phyloP scores from a whole-genome alignment of 2,113 vertebrate genomes.

The Hemichromis elongatus region DNA sequence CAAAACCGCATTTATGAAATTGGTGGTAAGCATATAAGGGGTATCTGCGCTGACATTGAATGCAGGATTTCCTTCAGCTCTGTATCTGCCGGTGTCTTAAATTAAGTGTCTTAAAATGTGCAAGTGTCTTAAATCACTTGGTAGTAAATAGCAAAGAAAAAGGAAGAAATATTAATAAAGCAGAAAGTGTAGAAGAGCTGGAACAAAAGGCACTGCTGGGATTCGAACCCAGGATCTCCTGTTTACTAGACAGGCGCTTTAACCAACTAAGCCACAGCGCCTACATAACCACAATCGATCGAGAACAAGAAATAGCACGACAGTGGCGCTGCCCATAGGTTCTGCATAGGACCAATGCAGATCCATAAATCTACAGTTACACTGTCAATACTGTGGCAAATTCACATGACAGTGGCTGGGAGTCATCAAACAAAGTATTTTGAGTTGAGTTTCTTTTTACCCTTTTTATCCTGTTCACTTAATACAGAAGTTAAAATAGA shows the following conservation, averaged over 20 bases:
- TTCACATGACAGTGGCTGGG: not conserved
- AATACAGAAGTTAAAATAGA: not conserved
- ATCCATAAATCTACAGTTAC: not conserved
- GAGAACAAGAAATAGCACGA: no score
- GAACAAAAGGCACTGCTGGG: not conserved
- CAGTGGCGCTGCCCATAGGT: no score
- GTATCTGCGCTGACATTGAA: not conserved
- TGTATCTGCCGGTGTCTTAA: not conserved
- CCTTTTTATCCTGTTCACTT: no score
- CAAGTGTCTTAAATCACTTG: not conserved
- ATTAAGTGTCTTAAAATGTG: not conserved
- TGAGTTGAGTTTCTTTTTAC: not conserved
- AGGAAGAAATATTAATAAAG: not conserved
- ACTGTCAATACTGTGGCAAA: not conserved
- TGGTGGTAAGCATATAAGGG: not conserved
- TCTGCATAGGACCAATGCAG: no score
- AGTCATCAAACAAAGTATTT: not conserved
- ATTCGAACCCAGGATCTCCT: not conserved
- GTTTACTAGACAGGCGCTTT: not conserved
- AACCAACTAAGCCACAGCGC: not conserved
- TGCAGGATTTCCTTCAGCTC: not conserved
- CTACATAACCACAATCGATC: accelerated
- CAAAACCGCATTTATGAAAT: not conserved
- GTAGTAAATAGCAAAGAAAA: not conserved
- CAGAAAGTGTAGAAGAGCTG: not conserved